Base-by-base conservation (phyloP, 1,140 invertebrate genomes). In the Lepidurus packardi region DNA sequence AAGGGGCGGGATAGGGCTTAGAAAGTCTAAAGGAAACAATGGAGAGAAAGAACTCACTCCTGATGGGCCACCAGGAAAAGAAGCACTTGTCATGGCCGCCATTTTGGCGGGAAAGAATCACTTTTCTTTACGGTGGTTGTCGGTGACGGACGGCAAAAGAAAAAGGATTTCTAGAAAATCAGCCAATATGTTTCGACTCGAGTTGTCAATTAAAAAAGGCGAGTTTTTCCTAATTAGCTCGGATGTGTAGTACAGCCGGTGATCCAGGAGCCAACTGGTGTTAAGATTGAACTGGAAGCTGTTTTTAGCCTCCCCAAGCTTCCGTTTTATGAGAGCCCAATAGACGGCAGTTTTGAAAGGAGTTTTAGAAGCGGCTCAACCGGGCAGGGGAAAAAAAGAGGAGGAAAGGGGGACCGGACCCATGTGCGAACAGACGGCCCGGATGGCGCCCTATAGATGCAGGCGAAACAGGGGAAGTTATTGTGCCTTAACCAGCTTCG, bases 291-390 rank as follows among this genome's bases (percentile, higher is more conserved):
- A 65, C 53, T 9, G 53, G 53, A 65, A 65, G 53, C 53, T 65
- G 53, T 65, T 65, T 65, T 65, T 65, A 65, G 53, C 53, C 21
- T 65, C 34, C 53, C 16, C 16, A 65, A 65, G 53, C 53, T 65
- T 65, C 53, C 53, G 53, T 65, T 65, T 65, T 65, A 65, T 65
- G 53, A 65, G 53, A 65, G 53, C 53, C 53, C 53, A 65, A 65
- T 65, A 65, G 53, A 65, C 53, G n/a, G 53, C 53, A 65, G 53
- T 65, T 65, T 65, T 21, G 21, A 65, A 47, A 65, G 53, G 53
- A 65, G 53, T 65, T 65, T 65, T 65, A 13, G 16, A 65, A 13
- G 21, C 53, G 53, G 53, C 53, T 13, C 21, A 65, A 16, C 53
- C 21, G 21, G 9, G 13, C 7, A 16, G 13, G 21, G 13, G 3